phyloP scores from a whole-genome alignment of 2,797 vertebrate genomes.

The Menidia menidia region DNA sequence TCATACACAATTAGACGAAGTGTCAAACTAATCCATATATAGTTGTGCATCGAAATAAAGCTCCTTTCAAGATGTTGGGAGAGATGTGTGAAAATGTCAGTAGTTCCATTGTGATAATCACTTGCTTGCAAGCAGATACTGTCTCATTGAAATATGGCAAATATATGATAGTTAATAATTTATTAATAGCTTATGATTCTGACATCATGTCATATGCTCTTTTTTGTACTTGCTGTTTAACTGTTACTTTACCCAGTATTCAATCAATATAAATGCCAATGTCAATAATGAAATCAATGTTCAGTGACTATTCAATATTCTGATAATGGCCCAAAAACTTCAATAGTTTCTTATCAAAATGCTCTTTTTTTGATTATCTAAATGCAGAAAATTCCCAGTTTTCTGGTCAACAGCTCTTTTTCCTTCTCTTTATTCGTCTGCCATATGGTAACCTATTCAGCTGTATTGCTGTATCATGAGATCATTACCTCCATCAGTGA shows the following conservation, averaged over 20 bases:
- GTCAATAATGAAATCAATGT: neutral
- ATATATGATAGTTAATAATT: slow-evolving; percentile 21
- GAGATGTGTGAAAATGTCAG: slow-evolving; percentile 34
- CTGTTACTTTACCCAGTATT: too few species aligned
- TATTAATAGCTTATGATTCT: slow-evolving; percentile 17
- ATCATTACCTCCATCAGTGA: slow-evolving; percentile 80
- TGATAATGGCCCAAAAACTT: neutral
- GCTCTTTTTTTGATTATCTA: slow-evolving; percentile 13
- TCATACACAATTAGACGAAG: slow-evolving; percentile 64
- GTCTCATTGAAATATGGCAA: slow-evolving; percentile 16
- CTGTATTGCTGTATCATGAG: slow-evolving; percentile 70
- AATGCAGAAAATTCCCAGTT: slow-evolving; percentile 22
- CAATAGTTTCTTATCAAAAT: slow-evolving; percentile 27
- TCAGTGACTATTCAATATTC: too few species aligned
- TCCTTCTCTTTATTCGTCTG: slow-evolving; percentile 18
- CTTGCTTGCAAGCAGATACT: slow-evolving; percentile 47
- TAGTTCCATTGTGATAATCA: slow-evolving; percentile 57
- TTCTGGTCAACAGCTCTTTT: slow-evolving; percentile 31
- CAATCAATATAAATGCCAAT: too few species aligned
- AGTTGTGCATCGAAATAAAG: slow-evolving; percentile 47
- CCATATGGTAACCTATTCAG: slow-evolving; percentile 70
- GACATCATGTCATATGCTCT: neutral
- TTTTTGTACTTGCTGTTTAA: neutral
- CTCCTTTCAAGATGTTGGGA: slow-evolving; percentile 62
- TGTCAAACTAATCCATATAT: slow-evolving; percentile 60